These are phyloP conservation scores for Serrognathus titanus DNA, from an alignment of 2,888 invertebrate species.

Conservation along the genomic window DNA sequence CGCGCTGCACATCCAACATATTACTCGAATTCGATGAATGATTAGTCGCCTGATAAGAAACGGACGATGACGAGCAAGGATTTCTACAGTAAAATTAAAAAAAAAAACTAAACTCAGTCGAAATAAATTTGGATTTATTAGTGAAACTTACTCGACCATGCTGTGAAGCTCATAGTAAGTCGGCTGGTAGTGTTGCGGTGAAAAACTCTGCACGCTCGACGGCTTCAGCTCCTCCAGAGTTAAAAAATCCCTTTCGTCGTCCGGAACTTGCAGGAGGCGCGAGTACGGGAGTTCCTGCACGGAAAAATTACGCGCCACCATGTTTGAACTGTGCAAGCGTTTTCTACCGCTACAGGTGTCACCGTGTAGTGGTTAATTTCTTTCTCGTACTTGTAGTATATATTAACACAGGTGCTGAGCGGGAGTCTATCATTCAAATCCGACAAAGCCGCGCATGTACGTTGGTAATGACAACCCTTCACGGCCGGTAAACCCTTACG, in stretches of 20 bases:
- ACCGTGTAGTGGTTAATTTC: slow-evolving; percentile 23
- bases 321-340: slow-evolving; percentile 17
- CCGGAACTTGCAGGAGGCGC: slow-evolving; percentile 45
- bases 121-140: slow-evolving; percentile 1
- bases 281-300: slow-evolving; percentile 47
- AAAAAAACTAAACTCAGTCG: background rate
- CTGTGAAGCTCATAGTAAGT: slow-evolving; percentile 44
- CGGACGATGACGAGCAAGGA: slow-evolving; percentile 37
- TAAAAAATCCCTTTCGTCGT: slow-evolving; percentile 45
- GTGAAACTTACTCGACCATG: slow-evolving; percentile 43
- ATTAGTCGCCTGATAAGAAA: slow-evolving; percentile 31
- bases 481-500: too few species aligned
- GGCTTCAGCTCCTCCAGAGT: slow-evolving; percentile 48
- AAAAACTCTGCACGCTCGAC: slow-evolving; percentile 33
- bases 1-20: slow-evolving; percentile 38
- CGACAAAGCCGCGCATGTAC: slow-evolving; percentile 11
- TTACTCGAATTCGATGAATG: slow-evolving; percentile 31
- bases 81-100: slow-evolving; percentile 33
- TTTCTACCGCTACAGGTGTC: slow-evolving; percentile 21
- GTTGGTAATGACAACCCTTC: slow-evolving; percentile 11
- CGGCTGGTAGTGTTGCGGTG: slow-evolving; percentile 39
- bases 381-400: slow-evolving; percentile 24
- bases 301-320: slow-evolving; percentile 48
- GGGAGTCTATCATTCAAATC: slow-evolving; percentile 20
- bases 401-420: slow-evolving; percentile 21